Base-by-base conservation (phyloP, 2,888 invertebrate species). In the Prosapia bicincta region DNA sequence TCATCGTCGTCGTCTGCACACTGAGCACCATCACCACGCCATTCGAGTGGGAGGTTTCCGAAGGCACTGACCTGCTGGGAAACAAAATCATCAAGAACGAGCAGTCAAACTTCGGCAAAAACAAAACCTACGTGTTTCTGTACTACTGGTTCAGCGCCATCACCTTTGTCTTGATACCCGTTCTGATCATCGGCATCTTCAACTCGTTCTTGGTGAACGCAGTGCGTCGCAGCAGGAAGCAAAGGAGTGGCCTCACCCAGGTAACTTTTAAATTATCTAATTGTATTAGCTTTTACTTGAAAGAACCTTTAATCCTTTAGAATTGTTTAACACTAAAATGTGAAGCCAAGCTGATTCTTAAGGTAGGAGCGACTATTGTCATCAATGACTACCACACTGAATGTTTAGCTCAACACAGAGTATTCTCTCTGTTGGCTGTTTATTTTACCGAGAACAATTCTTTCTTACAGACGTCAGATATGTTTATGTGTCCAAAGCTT, bases 141-240 rank as follows among this genome's bases (percentile, higher is more conserved):
- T 92, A 91, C 84, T 90, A 89, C 82, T 89, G 91, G 88, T 90
- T 90, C 81, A 89, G 90, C 26, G 86, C 89, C 10, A 84, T 90
- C 77, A 85, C 88, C 24, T 91, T 91, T 82, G 89, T 90, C 24
- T 85, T 93, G 77, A 83, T 93, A 76, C 94, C 94, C 0, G 85
- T 93, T 28, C 83, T 89, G 5, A 84, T 93, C 43, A 86, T 94
- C 78, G 89, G 90, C 26, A 88, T 92, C 65, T 92, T 94, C 83
- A 94, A 94, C 85, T 89, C 90, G 75, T 88, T 93, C 79, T 86
- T 94, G 75, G 89, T 94, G 66, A 85, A 88, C 80, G 87, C 90
- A 67, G 92, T 93, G 0, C 88, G 88, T 77, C 85, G 85, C 74
- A 90, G 90, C 10, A 88, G 88, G 78, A 85, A 83, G 32, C 83